Base-by-base conservation (phyloP, 2,888 invertebrate genomes). In the Agriopis marginaria region DNA sequence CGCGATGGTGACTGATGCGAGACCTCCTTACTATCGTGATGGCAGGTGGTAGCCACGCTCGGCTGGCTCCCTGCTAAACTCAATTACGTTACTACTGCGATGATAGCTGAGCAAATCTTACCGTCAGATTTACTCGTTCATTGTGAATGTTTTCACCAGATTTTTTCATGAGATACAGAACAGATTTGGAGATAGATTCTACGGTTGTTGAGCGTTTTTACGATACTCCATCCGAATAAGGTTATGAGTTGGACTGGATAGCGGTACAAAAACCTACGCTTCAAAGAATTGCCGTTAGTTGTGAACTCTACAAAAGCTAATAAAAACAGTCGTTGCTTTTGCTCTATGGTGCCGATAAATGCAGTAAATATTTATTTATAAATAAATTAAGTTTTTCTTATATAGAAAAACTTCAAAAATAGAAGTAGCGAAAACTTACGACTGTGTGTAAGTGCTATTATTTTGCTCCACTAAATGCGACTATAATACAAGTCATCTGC, bases 1-100 rank as follows among this genome's bases (percentile, higher is more conserved):
- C 92, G 89, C 86, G 82, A 90, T 92, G 87, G 64, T 85, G 88
- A 89, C 70, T 84, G 85, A 81, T 83, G 91, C 91, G 92, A 83
- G 84, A 90, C 91, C 79, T 74, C 47, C 67, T 72, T 72, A 66
- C 71, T 71, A 72, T 56, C 68, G 68, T 68, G 74, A 70, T 66
- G 66, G 68, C 74, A 69, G 74, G 63, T 70, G 65, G 69, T 68
- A 63, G 67, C 72, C 72, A 70, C 72, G 75, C 71, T 70, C 66
- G 64, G 73, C 72, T 68, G 70, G 62, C 63, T 70, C 58, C 39
- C 69, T 65, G 65, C 59, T 66, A 61, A 72, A 72, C 63, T 53
- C 68, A 69, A 70, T 71, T 73, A 61, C 62, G 54, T 58, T 67
- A 67, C 65, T 49, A 69, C 64, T 66, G 50, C 45, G 51, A 65